phyloP scores from a whole-genome alignment of 92 coral and sea anemone genomes.

The Epizoanthus scotinus region DNA sequence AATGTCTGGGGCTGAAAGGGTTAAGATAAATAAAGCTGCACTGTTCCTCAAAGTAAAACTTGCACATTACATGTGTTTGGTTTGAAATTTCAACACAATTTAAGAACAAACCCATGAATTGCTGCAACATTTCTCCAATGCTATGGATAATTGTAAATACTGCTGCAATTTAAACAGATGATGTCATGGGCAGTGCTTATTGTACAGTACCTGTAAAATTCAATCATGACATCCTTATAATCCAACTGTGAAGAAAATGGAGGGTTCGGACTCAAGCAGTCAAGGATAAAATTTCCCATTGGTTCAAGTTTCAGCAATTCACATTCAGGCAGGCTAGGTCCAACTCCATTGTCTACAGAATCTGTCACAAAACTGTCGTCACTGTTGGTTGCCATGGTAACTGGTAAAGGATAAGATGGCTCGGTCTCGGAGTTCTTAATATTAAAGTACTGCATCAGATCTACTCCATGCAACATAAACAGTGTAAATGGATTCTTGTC shows the following conservation, averaged over 20 bases:
- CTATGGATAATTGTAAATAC: too few species aligned
- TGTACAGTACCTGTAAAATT: conserved; percentile 40
- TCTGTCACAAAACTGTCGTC: not conserved
- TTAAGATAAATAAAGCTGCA: too few species aligned
- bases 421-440: conserved; percentile 47
- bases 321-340: conserved; percentile 34
- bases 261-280: conserved; percentile 51
- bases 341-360: not conserved
- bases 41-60: too few species aligned
- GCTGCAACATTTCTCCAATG: too few species aligned
- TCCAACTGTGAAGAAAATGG: conserved; percentile 45
- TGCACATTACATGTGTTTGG: too few species aligned
- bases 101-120: too few species aligned
- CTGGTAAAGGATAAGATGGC: conserved; percentile 49
- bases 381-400: conserved; percentile 1
- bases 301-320: conserved; percentile 40
- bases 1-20: too few species aligned
- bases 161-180: not conserved
- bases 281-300: conserved; percentile 45
- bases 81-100: not conserved
- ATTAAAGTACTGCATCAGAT: conserved; percentile 43
- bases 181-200: not conserved
- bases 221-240: conserved; percentile 51
- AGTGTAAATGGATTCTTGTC: conserved; percentile 56
- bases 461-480: conserved; percentile 39